Conservation (phyloP, 1,140 invertebrate species). For the Brachionus rubens region DNA sequence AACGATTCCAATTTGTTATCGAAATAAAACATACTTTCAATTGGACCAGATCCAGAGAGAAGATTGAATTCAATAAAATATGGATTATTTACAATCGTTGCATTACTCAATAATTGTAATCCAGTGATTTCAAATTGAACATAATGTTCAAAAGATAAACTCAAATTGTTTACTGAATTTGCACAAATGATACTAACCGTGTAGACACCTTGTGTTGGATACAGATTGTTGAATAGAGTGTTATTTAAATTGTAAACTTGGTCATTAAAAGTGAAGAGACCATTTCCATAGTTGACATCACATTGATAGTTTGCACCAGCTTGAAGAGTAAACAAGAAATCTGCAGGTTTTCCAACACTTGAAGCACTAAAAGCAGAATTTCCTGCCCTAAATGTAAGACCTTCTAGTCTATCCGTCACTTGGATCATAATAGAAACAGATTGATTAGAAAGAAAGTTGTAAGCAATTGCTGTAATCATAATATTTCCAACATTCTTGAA, state of each 20-base stretch:
- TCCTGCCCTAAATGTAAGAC: neutral
- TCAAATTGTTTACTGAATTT: neutral
- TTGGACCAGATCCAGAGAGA: neutral
- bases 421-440: neutral
- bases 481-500: neutral
- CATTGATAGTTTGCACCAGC: neutral
- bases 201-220: neutral
- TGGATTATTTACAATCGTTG: neutral
- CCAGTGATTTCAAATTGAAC: neutral
- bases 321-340: neutral
- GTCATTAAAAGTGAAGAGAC: neutral
- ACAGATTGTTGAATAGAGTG: too few relatives aligned
- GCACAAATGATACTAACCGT: slow-evolving; percentile 3
- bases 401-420: neutral
- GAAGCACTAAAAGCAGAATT: neutral
- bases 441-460: neutral
- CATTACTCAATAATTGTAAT: slow-evolving; percentile 1
- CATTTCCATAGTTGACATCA: neutral
- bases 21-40: neutral
- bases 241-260: neutral
- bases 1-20: too few relatives aligned
- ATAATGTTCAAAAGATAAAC: neutral
- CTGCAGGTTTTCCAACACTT: neutral
- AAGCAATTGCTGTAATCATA: neutral
- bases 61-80: neutral